Conservation (phyloP, 1,140 invertebrate species). For the Lerema accius region DNA sequence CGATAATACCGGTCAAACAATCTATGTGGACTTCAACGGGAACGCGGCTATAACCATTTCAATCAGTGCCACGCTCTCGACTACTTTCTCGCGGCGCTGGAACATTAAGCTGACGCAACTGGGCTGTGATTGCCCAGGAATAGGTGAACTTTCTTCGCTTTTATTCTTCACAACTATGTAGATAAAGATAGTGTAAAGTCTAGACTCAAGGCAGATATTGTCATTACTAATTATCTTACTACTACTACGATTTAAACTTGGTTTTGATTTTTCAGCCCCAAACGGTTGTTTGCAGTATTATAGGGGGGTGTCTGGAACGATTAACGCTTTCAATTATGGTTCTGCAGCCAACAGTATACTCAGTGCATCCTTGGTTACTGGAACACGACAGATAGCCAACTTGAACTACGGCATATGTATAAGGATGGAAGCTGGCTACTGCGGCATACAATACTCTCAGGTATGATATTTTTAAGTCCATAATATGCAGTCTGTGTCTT, state of each 20-base stretch:
- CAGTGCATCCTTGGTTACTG: slow-evolving; percentile 72
- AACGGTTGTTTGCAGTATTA: slow-evolving; percentile 92
- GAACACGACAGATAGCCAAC: slow-evolving; percentile 88
- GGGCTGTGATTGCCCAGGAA: slow-evolving; percentile 86
- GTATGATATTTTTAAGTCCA: slow-evolving; percentile 37
- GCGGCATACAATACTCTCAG: slow-evolving; percentile 86
- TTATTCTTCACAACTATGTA: too few species aligned
- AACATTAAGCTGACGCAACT: slow-evolving; percentile 90
- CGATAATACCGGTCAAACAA: slow-evolving; percentile 91
- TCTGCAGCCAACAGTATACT: slow-evolving; percentile 82
- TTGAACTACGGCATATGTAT: slow-evolving; percentile 90
- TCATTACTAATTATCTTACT: too few species aligned
- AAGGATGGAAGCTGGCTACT: slow-evolving; percentile 86
- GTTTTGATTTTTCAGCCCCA: slow-evolving; percentile 83
- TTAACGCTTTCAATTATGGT: slow-evolving; percentile 91
- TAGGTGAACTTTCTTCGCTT: slow-evolving; percentile 83
- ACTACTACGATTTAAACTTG: slow-evolving; percentile 1
- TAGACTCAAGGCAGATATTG: too few species aligned
- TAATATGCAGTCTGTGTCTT: not conserved
- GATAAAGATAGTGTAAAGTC: too few species aligned
- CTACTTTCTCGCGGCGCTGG: slow-evolving; percentile 87
- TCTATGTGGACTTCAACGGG: slow-evolving; percentile 90
- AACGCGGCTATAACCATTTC: slow-evolving; percentile 87
- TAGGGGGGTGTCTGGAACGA: slow-evolving; percentile 84
- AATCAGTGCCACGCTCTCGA: slow-evolving; percentile 84